Evolutionary conservation across 2,797 vertebrate genomes (phyloP).

Genomic region (Neosalanx taihuensis): DNA sequence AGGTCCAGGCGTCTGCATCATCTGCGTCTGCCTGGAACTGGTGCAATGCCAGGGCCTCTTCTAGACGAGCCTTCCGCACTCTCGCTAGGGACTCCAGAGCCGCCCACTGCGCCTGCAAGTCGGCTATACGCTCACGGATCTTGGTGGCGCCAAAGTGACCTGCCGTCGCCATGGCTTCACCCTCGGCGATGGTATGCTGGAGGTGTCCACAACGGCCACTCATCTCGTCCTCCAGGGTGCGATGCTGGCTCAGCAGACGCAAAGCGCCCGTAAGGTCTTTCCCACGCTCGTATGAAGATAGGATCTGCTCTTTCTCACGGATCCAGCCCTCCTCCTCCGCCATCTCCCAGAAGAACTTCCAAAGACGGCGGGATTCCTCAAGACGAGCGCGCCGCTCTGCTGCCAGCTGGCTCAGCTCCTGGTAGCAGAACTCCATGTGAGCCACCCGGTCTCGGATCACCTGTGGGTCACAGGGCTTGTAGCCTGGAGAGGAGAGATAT

Average conservation of each 20-base stretch:
- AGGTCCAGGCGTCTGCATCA: constrained; percentile 93
- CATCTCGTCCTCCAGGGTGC: constrained; percentile 95
- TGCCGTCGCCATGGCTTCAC: constrained; percentile 87
- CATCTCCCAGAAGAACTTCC: constrained; percentile 99
- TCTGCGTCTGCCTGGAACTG: constrained; percentile 96
- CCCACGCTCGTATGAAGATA: constrained; percentile 91
- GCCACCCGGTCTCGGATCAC: constrained; percentile 92
- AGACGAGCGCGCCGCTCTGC: constrained; percentile 87
- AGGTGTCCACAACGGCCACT: constrained; percentile 87
- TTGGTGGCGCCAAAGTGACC: constrained; percentile 94
- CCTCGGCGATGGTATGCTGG: constrained; percentile 90
- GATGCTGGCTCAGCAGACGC: constrained; percentile 92
- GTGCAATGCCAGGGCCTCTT: constrained; percentile 89
- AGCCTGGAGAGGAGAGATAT: constrained; percentile 73
- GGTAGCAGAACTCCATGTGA: constrained; percentile 98
- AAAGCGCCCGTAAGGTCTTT: constrained; percentile 92
- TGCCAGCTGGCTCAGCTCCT: constrained; percentile 90
- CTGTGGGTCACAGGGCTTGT: constrained; percentile 96
- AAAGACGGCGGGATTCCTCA: constrained; percentile 94
- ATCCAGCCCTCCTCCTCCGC: constrained; percentile 98
- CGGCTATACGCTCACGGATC: constrained; percentile 85
- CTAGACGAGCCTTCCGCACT: constrained; percentile 86
- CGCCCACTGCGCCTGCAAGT: constrained; percentile 92
- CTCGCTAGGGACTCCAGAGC: constrained; percentile 87
- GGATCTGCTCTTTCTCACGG: constrained; percentile 95